phyloP scores from a whole-genome alignment of 1,140 invertebrate genomes.

The Aplysia californica region DNA sequence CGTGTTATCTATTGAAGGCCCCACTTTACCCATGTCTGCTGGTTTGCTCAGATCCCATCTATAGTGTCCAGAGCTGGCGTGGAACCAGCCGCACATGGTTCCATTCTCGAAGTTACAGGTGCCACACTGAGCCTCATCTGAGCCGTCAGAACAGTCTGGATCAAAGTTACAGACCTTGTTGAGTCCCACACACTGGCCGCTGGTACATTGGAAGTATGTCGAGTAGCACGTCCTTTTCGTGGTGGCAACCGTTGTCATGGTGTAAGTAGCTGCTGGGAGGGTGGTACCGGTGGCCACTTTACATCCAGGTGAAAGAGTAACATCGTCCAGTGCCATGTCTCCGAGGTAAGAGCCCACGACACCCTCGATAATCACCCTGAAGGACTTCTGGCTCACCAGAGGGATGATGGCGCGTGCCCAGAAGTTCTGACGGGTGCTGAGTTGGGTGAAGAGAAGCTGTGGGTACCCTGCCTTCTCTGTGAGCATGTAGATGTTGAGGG shows the following conservation, averaged over 20 bases:
- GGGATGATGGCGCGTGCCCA: constrained; percentile 56
- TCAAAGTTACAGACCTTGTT: constrained; percentile 62
- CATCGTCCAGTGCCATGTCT: constrained; percentile 81
- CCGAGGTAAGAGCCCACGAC: constrained; percentile 77
- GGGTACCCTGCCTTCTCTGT: constrained; percentile 35
- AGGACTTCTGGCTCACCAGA: constrained; percentile 21
- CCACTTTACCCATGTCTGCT: constrained; percentile 74
- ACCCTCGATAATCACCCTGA: constrained; percentile 60
- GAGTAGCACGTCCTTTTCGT: constrained; percentile 43
- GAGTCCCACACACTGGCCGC: constrained; percentile 33
- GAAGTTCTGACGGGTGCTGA: constrained; percentile 24
- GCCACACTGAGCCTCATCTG: constrained; percentile 62
- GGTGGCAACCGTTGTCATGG: constrained; percentile 39
- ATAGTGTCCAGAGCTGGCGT: constrained; percentile 45
- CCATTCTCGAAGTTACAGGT: constrained; percentile 59
- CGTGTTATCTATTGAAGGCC: constrained; percentile 81
- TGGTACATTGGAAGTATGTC: constrained; percentile 44
- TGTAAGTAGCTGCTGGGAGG: constrained; percentile 45
- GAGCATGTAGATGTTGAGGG: constrained; percentile 55
- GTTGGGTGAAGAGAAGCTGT: constrained; percentile 13
- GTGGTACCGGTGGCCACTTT: constrained; percentile 28
- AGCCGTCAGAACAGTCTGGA: constrained; percentile 54
- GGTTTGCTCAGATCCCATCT: constrained; percentile 49
- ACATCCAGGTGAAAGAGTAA: constrained; percentile 67
- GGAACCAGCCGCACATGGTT: constrained; percentile 52